Conservation (phyloP, 2,797 vertebrate species). For the Gallirallus australis region DNA sequence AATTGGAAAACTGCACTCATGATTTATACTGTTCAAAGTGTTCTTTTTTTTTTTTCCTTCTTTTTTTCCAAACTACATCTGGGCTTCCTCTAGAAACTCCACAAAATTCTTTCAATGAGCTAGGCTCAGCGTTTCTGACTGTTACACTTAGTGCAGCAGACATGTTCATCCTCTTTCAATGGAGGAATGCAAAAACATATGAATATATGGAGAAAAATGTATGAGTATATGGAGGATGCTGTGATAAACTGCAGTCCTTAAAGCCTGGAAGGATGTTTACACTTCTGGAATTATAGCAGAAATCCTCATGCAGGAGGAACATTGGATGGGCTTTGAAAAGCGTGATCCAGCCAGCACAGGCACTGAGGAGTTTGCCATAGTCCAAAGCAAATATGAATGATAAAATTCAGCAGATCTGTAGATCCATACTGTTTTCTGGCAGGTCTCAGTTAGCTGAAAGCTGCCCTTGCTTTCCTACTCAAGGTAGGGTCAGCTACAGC, state of each 20-base stretch:
- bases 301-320: background rate
- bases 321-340: background rate
- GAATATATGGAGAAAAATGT: background rate
- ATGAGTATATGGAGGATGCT: background rate
- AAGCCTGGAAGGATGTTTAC: background rate
- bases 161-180: background rate
- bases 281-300: background rate
- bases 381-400: background rate
- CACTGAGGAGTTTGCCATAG: background rate
- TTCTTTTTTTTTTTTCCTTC: background rate
- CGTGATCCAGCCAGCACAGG: background rate
- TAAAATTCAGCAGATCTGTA: background rate
- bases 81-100: background rate
- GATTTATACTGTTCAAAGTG: background rate
- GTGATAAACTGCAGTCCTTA: slow-evolving; percentile 10
- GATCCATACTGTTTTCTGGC: background rate
- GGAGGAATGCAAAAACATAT: background rate
- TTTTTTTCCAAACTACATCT: background rate
- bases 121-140: background rate
- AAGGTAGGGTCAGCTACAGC: background rate
- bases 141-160: background rate
- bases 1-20: background rate
- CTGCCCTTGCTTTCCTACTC: background rate
- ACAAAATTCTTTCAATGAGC: background rate
- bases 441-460: background rate